Evolutionary conservation across 1,140 invertebrate genomes (phyloP).

Genomic region (Dendrolimus kikuchii): DNA sequence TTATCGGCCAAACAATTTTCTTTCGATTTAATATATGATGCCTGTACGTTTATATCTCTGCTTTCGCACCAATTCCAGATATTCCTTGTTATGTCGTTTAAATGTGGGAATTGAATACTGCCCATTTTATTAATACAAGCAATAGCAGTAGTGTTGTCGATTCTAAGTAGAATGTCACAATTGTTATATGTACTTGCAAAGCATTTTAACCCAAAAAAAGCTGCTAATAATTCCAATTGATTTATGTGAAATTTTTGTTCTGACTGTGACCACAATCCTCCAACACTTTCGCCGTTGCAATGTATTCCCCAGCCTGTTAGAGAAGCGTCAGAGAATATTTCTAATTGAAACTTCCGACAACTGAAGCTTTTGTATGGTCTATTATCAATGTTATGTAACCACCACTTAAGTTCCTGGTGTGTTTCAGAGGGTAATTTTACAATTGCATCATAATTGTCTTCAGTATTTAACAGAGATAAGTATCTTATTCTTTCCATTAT

Average conservation of each 20-base stretch:
- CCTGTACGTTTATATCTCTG: slow-evolving; percentile 3
- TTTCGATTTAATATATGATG: slow-evolving; percentile 7
- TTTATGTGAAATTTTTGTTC: slow-evolving; percentile 8
- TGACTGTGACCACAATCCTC: slow-evolving; percentile 1
- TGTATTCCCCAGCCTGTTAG: slow-evolving; percentile 5
- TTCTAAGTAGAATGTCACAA: slow-evolving; percentile 4
- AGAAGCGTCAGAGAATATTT: slow-evolving; percentile 9
- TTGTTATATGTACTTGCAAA: slow-evolving; percentile 3
- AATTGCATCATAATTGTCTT: too few species aligned
- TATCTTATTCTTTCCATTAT: too few species aligned
- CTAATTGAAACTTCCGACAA: not conserved
- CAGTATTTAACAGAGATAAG: too few species aligned
- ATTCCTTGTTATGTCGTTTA: slow-evolving; percentile 2
- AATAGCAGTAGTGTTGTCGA: slow-evolving; percentile 8
- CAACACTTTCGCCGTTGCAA: not conserved
- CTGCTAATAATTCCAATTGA: slow-evolving; percentile 4
- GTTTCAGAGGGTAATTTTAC: too few species aligned
- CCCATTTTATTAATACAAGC: slow-evolving; percentile 8
- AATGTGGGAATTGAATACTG: slow-evolving; percentile 1
- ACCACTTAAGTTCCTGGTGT: not conserved
- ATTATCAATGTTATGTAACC: not conserved
- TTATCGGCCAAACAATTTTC: slow-evolving; percentile 7
- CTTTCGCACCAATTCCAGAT: slow-evolving; percentile 12
- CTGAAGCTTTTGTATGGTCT: too few species aligned
- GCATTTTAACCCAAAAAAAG: slow-evolving; percentile 6